These are phyloP conservation scores for Montifringilla adamsi DNA, from an alignment of 2,113 vertebrate genomes.

Conservation along the genomic window DNA sequence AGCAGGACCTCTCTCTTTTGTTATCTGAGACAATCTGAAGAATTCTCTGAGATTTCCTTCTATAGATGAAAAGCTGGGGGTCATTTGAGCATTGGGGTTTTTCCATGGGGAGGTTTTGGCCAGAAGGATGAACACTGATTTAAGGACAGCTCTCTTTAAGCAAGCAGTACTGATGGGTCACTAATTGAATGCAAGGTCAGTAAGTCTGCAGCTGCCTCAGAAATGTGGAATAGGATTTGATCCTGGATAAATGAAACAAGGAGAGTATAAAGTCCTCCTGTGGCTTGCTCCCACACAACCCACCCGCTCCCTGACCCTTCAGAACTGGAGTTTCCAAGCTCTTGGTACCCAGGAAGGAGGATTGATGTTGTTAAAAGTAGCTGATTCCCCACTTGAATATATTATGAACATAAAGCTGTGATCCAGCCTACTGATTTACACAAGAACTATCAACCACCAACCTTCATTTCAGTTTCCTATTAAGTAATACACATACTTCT, in stretches of 20 bases:
- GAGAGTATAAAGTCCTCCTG: not conserved
- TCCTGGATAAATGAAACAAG: not conserved
- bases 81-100: not conserved
- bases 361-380: not conserved
- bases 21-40: not conserved
- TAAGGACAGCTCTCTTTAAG: not conserved
- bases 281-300: not conserved
- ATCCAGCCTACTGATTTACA: not conserved
- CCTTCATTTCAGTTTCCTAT: not conserved
- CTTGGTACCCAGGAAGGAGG: not conserved
- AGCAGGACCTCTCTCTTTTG: not conserved
- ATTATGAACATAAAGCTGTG: not conserved
- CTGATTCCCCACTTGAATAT: not conserved
- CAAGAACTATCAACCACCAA: not conserved
- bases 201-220: not conserved
- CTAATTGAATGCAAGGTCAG: not conserved
- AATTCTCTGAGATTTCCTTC: conserved; percentile 12
- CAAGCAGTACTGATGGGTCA: not conserved
- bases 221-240: not conserved
- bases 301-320: not conserved
- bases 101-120: not conserved
- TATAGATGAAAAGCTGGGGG: not conserved
- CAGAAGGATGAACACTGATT: not conserved
- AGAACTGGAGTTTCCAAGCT: not conserved
- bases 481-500: not conserved